Percentiles rank a stretch among this genome's conserved stretches.
phyloP scores from a whole-genome alignment of 2,113 vertebrate species.

The Coreoperca whiteheadi region DNA sequence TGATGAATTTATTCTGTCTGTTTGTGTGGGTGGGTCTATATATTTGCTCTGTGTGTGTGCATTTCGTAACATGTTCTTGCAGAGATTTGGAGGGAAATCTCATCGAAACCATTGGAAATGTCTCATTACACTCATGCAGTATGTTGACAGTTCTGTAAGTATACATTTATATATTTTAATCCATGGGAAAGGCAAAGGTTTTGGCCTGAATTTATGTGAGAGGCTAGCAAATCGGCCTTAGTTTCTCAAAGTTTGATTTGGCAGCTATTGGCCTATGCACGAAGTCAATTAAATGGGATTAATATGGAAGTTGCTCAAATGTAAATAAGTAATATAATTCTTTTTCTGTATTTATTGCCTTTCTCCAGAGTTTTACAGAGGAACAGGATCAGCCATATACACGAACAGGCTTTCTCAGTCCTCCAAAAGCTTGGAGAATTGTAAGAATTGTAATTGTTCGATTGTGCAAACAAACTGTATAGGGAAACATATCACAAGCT shows the following conservation, averaged over 20 bases:
- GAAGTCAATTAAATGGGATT: slow-evolving; percentile 16
- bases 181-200: background rate
- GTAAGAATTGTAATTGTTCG: slow-evolving; percentile 85
- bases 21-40: background rate
- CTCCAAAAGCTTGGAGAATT: slow-evolving; percentile 92
- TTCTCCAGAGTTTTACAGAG: slow-evolving; percentile 89
- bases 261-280: background rate
- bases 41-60: slow-evolving; percentile 21
- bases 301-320: too few species aligned
- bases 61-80: slow-evolving; percentile 24
- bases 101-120: slow-evolving; percentile 90
- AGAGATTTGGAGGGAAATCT: slow-evolving; percentile 96
- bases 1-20: slow-evolving; percentile 1
- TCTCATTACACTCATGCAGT: slow-evolving; percentile 91
- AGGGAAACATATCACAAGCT: too few species aligned
- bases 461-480: background rate
- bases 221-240: slow-evolving; percentile 10
- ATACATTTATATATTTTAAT: slow-evolving; percentile 7
- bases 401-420: slow-evolving; percentile 90
- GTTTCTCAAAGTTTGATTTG: slow-evolving; percentile 15
- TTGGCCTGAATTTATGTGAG: background rate
- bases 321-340: background rate
- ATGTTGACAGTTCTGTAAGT: slow-evolving; percentile 96
- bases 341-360: slow-evolving; percentile 26
- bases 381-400: slow-evolving; percentile 91